Conservation (phyloP, 2,113 vertebrate genomes). For the Antechinus stuartii region DNA sequence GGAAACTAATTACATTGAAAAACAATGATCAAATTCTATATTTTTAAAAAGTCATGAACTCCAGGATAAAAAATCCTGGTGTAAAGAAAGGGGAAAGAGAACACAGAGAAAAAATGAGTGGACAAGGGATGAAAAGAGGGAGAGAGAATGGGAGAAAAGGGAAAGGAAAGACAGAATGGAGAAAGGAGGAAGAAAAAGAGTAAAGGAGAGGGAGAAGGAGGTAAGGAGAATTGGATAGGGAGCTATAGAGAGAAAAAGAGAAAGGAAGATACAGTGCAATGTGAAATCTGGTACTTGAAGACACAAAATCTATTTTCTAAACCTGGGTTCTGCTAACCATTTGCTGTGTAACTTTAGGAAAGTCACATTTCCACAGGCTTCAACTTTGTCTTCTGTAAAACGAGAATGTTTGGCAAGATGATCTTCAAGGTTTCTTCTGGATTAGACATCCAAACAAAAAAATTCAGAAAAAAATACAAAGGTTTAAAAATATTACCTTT, state of each 20-base stretch:
- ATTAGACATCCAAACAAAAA: neutral
- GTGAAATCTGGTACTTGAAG: neutral
- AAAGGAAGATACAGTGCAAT: neutral
- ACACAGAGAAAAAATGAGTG: neutral
- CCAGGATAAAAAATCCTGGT: neutral
- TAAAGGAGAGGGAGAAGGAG: neutral
- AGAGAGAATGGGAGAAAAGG: neutral
- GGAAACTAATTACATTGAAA: neutral
- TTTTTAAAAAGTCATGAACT: neutral
- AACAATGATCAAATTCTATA: neutral
- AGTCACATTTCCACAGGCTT: neutral
- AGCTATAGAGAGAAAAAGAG: neutral
- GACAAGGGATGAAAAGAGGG: neutral
- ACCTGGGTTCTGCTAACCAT: neutral
- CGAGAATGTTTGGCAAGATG: neutral
- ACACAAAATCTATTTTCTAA: neutral
- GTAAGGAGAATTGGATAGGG: neutral
- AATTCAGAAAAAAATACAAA: neutral
- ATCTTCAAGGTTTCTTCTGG: neutral
- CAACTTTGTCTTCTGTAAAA: neutral
- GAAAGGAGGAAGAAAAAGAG: neutral
- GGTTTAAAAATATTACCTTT: neutral
- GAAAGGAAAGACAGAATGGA: neutral
- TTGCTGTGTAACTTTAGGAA: neutral
- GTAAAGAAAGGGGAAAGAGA: neutral